Percentiles rank a stretch among this genome's conserved stretches.
Conservation (phyloP, 2,113 vertebrate genomes). For the Phocoena phocoena region DNA sequence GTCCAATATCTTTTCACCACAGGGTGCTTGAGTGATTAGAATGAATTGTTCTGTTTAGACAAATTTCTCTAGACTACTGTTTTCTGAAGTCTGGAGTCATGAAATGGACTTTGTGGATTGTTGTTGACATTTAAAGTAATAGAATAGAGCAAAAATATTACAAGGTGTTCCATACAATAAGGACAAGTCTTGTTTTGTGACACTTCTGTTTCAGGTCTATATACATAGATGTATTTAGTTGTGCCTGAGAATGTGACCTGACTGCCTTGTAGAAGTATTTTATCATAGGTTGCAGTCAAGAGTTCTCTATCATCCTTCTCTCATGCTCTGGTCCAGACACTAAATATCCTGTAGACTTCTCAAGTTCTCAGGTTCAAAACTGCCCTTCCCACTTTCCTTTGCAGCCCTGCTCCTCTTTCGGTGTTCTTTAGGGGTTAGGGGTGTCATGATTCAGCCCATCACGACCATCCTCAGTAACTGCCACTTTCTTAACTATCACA, state of each 20-base stretch:
- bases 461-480: neutral
- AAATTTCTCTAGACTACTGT: neutral
- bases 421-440: neutral
- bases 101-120: conserved; percentile 27
- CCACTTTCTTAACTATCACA: neutral
- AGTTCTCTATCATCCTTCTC: neutral
- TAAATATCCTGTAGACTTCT: too few relatives aligned
- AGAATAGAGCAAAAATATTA: neutral
- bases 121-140: neutral
- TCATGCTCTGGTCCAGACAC: neutral
- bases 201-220: neutral
- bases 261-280: too few relatives aligned
- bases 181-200: neutral
- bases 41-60: conserved; percentile 14
- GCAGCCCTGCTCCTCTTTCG: neutral
- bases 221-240: neutral
- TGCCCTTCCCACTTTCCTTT: neutral
- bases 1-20: neutral
- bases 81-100: conserved; percentile 9
- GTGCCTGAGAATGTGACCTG: neutral
- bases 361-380: neutral
- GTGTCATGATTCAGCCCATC: too few relatives aligned
- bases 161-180: neutral
- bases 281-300: neutral
- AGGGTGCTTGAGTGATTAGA: neutral